Evolutionary conservation across 35 echinoderm and acorn worm species (phyloP).

Genomic region (Hemicentrotus pulcherrimus): DNA sequence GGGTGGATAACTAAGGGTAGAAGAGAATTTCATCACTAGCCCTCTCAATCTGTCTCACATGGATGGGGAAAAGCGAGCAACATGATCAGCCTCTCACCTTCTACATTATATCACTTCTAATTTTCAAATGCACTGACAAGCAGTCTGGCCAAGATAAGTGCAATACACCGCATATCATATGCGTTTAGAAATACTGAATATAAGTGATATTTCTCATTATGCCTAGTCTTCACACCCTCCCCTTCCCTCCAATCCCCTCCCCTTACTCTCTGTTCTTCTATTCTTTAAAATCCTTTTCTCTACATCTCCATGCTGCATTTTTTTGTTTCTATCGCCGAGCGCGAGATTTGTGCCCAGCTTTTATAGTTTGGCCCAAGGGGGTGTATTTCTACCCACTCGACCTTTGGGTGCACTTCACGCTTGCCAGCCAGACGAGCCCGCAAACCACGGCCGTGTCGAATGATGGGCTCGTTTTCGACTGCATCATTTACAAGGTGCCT

Average conservation of each 20-base stretch:
- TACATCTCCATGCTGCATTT: background rate
- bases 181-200: background rate
- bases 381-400: slow-evolving; percentile 20
- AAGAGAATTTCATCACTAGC: background rate
- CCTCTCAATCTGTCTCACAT: background rate
- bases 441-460: slow-evolving; percentile 36
- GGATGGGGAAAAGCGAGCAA: background rate
- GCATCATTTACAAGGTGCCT: slow-evolving; percentile 32
- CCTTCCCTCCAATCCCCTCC: background rate
- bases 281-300: background rate
- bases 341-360: slow-evolving; percentile 24
- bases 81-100: background rate
- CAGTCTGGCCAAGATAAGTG: background rate
- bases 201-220: background rate
- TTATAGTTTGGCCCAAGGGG: slow-evolving; percentile 35
- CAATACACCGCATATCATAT: background rate
- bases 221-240: background rate
- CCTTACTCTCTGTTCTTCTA: background rate
- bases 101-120: background rate
- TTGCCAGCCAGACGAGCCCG: slow-evolving; percentile 32
- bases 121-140: background rate
- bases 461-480: slow-evolving; percentile 43
- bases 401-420: slow-evolving; percentile 41
- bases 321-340: background rate
- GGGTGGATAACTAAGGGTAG: background rate